These are phyloP conservation scores for Melanotaenia duboulayi DNA, from an alignment of 2,113 vertebrate species.

Conservation along the genomic window DNA sequence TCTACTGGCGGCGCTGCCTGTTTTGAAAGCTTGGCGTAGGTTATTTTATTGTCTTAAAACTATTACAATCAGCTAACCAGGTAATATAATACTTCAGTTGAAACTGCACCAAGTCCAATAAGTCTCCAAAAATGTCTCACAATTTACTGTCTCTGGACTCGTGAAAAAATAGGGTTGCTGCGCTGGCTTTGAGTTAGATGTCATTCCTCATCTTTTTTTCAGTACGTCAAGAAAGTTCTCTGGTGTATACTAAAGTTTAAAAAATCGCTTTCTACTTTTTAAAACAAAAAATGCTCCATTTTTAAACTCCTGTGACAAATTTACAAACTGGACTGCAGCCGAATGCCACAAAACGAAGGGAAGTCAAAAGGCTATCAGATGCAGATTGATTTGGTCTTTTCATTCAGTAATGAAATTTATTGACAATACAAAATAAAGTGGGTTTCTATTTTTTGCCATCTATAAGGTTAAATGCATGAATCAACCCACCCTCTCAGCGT, in stretches of 20 bases:
- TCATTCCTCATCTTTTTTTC: not conserved
- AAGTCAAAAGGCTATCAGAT: not conserved
- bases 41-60: not conserved
- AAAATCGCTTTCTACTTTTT: not conserved
- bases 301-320: not conserved
- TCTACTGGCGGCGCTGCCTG: not conserved
- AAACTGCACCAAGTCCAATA: not conserved
- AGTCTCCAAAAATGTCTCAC: too few relatives aligned
- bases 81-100: not conserved
- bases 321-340: not conserved
- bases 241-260: not conserved
- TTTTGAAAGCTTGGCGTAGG: not conserved
- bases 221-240: not conserved
- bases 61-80: not conserved
- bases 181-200: not conserved
- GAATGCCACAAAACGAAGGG: not conserved
- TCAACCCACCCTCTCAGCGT: not conserved
- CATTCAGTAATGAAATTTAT: not conserved
- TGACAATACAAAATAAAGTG: not conserved
- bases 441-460: not conserved
- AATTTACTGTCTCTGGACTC: not conserved
- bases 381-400: constrained; percentile 2
- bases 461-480: not conserved
- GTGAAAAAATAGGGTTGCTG: not conserved
- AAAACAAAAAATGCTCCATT: not conserved